A percentile compares a stretch with the other conserved stretches of the same genome.
Conservation (phyloP, 2,113 vertebrate genomes). For the Ptilorrhoa leucosticta region DNA sequence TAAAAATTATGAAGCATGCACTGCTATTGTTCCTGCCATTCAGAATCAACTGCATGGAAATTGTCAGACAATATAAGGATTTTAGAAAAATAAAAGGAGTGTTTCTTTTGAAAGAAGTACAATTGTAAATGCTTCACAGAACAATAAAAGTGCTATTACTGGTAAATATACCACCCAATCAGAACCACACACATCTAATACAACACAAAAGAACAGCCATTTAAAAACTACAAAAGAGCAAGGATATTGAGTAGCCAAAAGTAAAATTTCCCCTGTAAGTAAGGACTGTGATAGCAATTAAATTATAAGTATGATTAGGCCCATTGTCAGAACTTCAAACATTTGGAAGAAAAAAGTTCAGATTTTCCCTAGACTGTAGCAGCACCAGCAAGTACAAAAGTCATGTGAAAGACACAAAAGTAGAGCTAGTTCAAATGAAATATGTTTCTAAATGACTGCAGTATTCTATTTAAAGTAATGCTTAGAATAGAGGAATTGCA, state of each 20-base stretch:
- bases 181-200: background rate
- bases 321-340: background rate
- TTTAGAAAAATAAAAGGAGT: slow-evolving; percentile 36
- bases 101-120: slow-evolving; percentile 26
- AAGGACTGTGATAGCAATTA: background rate
- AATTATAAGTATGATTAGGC: background rate
- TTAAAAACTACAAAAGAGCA: background rate
- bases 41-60: slow-evolving; percentile 50
- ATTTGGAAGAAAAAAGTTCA: background rate
- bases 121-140: slow-evolving; percentile 25
- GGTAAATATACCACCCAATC: slow-evolving; percentile 47
- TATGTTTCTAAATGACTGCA: background rate
- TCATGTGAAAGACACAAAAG: background rate
- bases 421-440: background rate
- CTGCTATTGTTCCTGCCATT: slow-evolving; percentile 39
- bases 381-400: background rate
- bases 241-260: background rate
- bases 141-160: slow-evolving; percentile 28
- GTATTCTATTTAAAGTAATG: background rate
- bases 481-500: background rate
- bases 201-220: background rate
- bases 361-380: background rate
- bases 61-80: slow-evolving; percentile 22
- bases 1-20: slow-evolving; percentile 45
- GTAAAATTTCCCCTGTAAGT: background rate